Base-by-base conservation (phyloP, 2,888 invertebrate genomes). In the Catotricha subobsoleta region DNA sequence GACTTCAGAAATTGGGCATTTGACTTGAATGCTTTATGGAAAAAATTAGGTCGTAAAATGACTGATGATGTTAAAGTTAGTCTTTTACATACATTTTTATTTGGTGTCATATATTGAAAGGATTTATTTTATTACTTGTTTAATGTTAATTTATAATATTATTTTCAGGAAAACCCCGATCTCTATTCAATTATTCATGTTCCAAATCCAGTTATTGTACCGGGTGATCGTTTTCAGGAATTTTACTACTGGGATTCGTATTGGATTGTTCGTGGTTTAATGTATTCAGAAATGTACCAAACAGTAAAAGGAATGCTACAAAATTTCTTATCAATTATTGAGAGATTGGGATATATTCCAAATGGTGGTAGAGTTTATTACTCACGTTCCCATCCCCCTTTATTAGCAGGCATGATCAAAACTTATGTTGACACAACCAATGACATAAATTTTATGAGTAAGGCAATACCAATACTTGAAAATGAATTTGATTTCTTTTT, bases 201-300 rank as follows among this genome's bases (percentile, higher is more conserved):
- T 2, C 76, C 82, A 1, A 71, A 92, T 57, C 79, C 81, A n/a
- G 80, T 86, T 2, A 80, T 86, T 48, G 79, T 92, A 1, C 94
- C 94, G 13, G 94, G 94, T 34, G 94, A 92, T 9, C 68, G 94
- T 48, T 86, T 86, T 53, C 72, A 77, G 29, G 84, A 86, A 59
- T 82, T 80, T 57, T 92, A 91, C 61, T 92, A 92, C 59, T 92
- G 92, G 92, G 94, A 94, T 59, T 86, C 88, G 0, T 94, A 84
- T 58, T 94, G 92, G 91, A 84, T 88, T 43, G 69, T 92, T 49
- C 75, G 81, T 51, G 94, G 94, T 2, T 68, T 94, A 0, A 65
- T 94, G 9, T 65, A 82, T 19, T 86, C 82, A 0, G 84, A 83
- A 58, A 91, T 94, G 92, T 60, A 67, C 41, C 49, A 59, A 2